These are phyloP conservation scores for Callorhinus ursinus DNA, from an alignment of 2,113 vertebrate species.

Conservation along the genomic window DNA sequence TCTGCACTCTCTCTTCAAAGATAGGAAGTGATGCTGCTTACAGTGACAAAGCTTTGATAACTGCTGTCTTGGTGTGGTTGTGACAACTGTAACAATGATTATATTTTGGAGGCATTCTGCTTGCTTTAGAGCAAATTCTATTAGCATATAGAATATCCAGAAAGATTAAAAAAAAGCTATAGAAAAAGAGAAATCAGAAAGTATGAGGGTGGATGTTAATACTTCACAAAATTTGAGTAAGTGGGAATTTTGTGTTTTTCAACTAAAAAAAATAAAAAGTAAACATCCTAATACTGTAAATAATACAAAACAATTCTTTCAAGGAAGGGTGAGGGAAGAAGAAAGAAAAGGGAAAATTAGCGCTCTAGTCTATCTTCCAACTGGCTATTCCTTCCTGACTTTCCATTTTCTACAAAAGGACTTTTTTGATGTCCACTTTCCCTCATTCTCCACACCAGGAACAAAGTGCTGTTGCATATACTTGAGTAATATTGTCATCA, in stretches of 20 bases:
- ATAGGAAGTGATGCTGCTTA: not conserved
- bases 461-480: not conserved
- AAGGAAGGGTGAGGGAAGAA: not conserved
- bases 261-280: not conserved
- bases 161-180: not conserved
- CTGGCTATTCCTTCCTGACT: not conserved
- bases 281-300: not conserved
- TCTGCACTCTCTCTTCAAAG: constrained; percentile 24
- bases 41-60: not conserved
- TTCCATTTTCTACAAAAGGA: not conserved
- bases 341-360: not conserved
- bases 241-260: not conserved
- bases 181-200: not conserved
- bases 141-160: not conserved
- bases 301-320: not conserved
- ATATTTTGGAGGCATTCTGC: not conserved
- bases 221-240: not conserved
- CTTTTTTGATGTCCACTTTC: not conserved
- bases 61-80: not conserved
- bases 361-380: not conserved
- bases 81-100: not conserved
- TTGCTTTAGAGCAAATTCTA: not conserved
- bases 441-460: not conserved
- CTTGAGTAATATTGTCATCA: not conserved
- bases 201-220: not conserved